Conservation (phyloP, 2,888 invertebrate species). For the Gibbula magus region DNA sequence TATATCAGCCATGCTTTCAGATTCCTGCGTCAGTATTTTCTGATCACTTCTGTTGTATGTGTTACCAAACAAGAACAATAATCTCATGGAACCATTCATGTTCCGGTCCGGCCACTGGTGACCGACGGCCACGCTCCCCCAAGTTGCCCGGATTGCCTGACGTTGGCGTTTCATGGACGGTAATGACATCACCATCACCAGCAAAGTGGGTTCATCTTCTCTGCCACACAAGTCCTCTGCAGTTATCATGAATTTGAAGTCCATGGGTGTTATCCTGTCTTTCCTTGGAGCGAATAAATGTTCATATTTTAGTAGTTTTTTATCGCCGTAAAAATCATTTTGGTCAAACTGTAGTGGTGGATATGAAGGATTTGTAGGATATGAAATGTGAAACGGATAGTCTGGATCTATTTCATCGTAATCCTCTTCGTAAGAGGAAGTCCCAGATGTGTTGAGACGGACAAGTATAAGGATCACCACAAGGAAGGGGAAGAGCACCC, state of each 20-base stretch:
- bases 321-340: conserved; percentile 16
- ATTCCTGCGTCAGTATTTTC: conserved; percentile 13
- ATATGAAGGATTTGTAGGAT: not conserved
- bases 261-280: not conserved
- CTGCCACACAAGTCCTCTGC: not conserved
- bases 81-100: not conserved
- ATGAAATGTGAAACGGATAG: too few relatives aligned
- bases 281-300: not conserved
- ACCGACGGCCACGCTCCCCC: conserved; percentile 29
- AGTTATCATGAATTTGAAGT: conserved; percentile 16
- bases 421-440: too few relatives aligned
- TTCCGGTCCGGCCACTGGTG: conserved; percentile 17
- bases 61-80: conserved; percentile 39
- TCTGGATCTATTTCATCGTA: too few relatives aligned
- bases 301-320: not conserved
- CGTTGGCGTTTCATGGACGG: conserved; percentile 32
- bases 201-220: conserved; percentile 4
- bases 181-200: conserved; percentile 40
- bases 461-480: too few relatives aligned
- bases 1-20: conserved; percentile 41
- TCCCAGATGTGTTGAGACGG: too few relatives aligned
- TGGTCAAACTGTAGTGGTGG: conserved; percentile 26
- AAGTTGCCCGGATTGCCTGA: conserved; percentile 37
- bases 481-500: too few relatives aligned
- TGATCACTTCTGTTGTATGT: conserved; percentile 19